Conservation (phyloP, 1,140 invertebrate species). For the Aphaenogaster floridana region DNA sequence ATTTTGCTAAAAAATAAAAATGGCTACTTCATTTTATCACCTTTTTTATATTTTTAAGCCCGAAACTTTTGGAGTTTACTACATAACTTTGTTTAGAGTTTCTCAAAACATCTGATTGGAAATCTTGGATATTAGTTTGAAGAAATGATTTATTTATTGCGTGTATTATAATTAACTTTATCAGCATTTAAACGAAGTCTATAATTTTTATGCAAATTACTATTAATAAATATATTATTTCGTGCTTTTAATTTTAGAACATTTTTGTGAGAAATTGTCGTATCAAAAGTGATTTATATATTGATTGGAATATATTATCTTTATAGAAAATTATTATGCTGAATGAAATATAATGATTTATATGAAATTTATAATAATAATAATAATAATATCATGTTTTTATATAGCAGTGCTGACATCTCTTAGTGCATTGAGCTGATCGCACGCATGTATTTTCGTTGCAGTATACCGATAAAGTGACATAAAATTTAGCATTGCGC, state of each 20-base stretch:
- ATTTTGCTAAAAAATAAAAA: too few species aligned
- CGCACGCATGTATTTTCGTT: background rate
- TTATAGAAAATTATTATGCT: background rate
- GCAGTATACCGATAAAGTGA: background rate
- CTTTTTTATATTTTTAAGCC: too few species aligned
- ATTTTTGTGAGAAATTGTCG: background rate
- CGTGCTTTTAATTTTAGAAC: background rate
- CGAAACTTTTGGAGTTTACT: too few species aligned
- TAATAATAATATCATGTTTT: background rate
- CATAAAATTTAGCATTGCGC: background rate
- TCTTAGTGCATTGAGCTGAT: background rate
- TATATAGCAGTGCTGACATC: background rate
- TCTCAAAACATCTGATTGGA: background rate
- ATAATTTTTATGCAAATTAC: constrained; percentile 19
- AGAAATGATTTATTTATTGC: background rate
- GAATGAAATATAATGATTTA: background rate
- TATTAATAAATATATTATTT: background rate
- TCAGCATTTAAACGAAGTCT: background rate
- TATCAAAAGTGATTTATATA: background rate
- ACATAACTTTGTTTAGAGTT: background rate
- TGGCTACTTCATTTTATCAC: too few species aligned
- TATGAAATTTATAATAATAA: background rate
- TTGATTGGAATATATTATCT: background rate
- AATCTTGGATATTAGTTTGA: background rate
- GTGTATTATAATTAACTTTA: background rate